A percentile compares a stretch with the other conserved stretches of the same genome.
Evolutionary conservation across 2,113 vertebrate genomes (phyloP).

Genomic region (Lasiurus cinereus): DNA sequence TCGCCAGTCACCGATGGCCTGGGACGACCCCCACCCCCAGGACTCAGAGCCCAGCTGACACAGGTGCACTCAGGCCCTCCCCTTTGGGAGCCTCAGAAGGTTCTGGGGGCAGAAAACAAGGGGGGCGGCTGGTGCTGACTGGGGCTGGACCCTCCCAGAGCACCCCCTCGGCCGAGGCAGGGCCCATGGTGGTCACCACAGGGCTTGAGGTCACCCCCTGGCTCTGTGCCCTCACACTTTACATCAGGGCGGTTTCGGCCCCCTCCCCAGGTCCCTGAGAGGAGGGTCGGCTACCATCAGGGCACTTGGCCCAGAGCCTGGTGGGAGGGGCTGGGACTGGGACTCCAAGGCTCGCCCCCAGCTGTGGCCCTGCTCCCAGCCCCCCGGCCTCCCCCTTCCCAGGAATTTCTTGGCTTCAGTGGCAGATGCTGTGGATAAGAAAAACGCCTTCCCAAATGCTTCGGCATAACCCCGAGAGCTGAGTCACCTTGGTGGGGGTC

Average conservation of each 20-base stretch:
- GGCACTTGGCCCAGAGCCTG: accelerated
- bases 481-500: not conserved
- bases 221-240: not conserved
- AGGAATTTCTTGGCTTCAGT: not conserved
- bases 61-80: accelerated
- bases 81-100: not conserved
- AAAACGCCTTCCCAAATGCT: not conserved
- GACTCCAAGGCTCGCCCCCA: accelerated
- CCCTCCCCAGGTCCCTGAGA: accelerated
- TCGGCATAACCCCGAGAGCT: not conserved
- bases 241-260: accelerated
- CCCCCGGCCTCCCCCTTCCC: not conserved
- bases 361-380: not conserved
- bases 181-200: not conserved
- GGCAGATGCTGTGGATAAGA: not conserved
- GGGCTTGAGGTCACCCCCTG: too few relatives aligned
- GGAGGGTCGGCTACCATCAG: not conserved
- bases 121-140: accelerated
- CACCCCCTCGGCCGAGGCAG: accelerated
- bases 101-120: accelerated
- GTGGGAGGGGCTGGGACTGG: not conserved
- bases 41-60: not conserved
- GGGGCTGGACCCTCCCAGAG: accelerated
- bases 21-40: not conserved
- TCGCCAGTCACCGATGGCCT: accelerated